Evolutionary conservation across 2,888 invertebrate genomes (phyloP), one percentile per base, ranked within the genome.

Genomic region (Drosophila imparisetae): DNA sequence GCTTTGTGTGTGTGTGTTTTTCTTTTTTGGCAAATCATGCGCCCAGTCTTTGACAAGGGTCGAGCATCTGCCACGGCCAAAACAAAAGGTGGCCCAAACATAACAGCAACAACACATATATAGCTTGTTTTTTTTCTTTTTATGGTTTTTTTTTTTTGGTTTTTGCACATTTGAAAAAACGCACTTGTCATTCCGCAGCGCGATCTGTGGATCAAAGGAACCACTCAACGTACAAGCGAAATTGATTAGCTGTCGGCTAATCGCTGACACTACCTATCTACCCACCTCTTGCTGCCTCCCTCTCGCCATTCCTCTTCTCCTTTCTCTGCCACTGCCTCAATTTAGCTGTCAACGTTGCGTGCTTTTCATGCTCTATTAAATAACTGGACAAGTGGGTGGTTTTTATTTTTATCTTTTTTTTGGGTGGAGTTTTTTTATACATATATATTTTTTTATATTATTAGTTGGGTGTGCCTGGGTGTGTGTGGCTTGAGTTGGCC

Each of bases 211-310:
- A 36, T 29, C 48, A 62, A 70, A 70, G 36, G 38, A 67, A 59
- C 34, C 52, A 60, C 42, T 45, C 53, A 27, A 60, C 27, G 60
- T 29, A 49, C 27, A 64, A 50, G 36, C 29, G 36, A 58, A 81
- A 86, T 90, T 88, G 86, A 86, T 87, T 90, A 89, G 90, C 90
- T 87, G 86, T 81, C 90, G 75, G 74, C 90, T 87, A 90, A 87
- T 90, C 84, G 87, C 72, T 89, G 89, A 84, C 84, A 84, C 84
- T 84, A 65, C 27, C 32, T 53, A 36, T 29, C 21, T 54, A 21
- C 59, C 58, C 32, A 52, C 71, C 60, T 29, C 32, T 55, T 24
- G 18, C 24, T 18, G 13, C 40, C 30, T 13, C 50, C 53, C 50
- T 48, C 38, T 11, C 40, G 59, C 49, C 40, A 5, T 21, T 42